Base-by-base conservation (phyloP, 2,797 vertebrate species). In the Muscicapa comitata region DNA sequence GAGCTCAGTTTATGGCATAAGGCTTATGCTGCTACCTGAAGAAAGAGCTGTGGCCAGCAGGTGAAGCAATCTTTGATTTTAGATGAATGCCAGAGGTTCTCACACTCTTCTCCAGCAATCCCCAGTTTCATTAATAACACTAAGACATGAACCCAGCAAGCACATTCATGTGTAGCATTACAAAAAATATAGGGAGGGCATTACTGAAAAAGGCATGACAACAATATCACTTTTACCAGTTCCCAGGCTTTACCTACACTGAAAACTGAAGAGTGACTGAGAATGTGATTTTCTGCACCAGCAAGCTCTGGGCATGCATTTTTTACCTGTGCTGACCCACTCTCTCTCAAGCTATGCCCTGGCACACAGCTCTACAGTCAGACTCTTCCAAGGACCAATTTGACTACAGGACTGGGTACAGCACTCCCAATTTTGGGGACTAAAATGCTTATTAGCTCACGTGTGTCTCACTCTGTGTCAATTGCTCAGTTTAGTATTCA, bases 31-130 rank as follows among this genome's bases (percentile, higher is more conserved):
- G 50, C n/a, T 83, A 91, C 71, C 61, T 35, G 48, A 91, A 95
- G 61, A 79, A 72, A 94, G 91, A 95, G 57, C 38, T 43, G 47
- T 43, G 68, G 71, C 65, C 72, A 75, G 70, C 81, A 83, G 72
- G 68, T 86, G 72, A 88, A 91, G 73, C 57, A 65, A 90, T 77
- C 63, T 94, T 73, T 84, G 62, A 88, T 86, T 78, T 88, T 42
- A 82, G 35, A 54, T 42, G 48, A 70, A 74, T 73, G 51, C 35
- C 54, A 95, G 83, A 92, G 67, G 77, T 90, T 88, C 67, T 73
- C 62, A 80, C 6, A 11, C 53, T 85, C 35, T 86, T 71, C 59
- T 93, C 35, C 61, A 87, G 47, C 75, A 82, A 43, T 57, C 20
- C 54, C 40, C 5, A 24, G 19, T 48, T 79, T 92, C 77, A 89